Evolutionary conservation across 1,140 invertebrate species (phyloP).

Genomic region (Lysiphlebus fabarum): DNA sequence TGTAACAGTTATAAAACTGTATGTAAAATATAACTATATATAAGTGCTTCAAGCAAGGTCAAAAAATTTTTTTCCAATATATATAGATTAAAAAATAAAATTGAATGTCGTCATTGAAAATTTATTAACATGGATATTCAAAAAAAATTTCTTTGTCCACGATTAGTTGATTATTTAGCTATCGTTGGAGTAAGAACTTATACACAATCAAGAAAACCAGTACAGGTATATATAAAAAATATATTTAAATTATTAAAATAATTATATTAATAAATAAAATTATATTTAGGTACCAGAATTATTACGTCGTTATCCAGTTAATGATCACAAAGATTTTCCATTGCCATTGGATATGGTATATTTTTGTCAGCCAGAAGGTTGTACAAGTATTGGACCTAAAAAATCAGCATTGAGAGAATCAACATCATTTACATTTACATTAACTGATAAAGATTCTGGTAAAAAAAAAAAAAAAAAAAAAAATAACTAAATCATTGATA

Average conservation of each 20-base stretch:
- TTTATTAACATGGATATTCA: slow-evolving; percentile 63
- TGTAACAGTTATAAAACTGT: no score
- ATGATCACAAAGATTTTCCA: slow-evolving; percentile 97
- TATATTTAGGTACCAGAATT: slow-evolving; percentile 74
- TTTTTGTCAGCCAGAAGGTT: slow-evolving; percentile 99
- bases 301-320: slow-evolving; percentile 91
- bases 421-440: slow-evolving; percentile 95
- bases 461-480: slow-evolving; percentile 32
- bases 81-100: no score
- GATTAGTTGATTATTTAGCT: slow-evolving; percentile 91
- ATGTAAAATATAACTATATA: no score
- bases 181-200: slow-evolving; percentile 86
- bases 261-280: neutral
- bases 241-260: neutral
- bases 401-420: slow-evolving; percentile 82
- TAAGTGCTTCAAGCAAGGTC: no score
- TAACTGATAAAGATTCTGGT: slow-evolving; percentile 99
- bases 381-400: slow-evolving; percentile 84
- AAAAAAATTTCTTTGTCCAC: slow-evolving; percentile 77
- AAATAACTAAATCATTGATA: no score
- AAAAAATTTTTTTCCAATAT: no score
- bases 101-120: no score
- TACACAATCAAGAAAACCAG: slow-evolving; percentile 67
- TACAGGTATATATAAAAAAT: slow-evolving; percentile 63
- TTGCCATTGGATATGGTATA: slow-evolving; percentile 97